Evolutionary conservation across 2,113 vertebrate genomes (phyloP).

Genomic region (Aptenodytes forsteri): DNA sequence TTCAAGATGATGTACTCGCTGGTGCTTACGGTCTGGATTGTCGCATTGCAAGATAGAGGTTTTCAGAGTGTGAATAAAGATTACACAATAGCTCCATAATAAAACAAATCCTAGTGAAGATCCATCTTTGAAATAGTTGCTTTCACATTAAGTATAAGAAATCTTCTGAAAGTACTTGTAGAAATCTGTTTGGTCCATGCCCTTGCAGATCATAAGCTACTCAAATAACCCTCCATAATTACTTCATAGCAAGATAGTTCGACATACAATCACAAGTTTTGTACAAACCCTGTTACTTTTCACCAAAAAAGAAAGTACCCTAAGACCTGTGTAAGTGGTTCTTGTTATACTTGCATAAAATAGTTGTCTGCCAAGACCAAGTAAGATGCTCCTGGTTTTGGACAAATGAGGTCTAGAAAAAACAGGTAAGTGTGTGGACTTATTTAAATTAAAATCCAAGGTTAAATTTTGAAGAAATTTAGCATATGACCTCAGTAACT

Average conservation of each 20-base stretch:
- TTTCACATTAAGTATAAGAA: neutral
- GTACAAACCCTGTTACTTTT: neutral
- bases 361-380: neutral
- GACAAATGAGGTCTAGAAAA: neutral
- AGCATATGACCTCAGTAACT: neutral
- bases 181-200: neutral
- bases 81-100: neutral
- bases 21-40: neutral
- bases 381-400: neutral
- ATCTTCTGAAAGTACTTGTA: neutral
- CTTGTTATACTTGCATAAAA: neutral
- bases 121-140: neutral
- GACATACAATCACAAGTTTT: neutral
- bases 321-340: accelerated
- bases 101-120: neutral
- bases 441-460: neutral
- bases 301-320: neutral
- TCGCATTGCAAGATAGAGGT: accelerated
- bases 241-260: neutral
- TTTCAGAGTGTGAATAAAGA: neutral
- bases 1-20: neutral
- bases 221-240: neutral
- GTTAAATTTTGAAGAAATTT: neutral
- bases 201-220: neutral
- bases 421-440: neutral